Evolutionary conservation across 2,113 vertebrate species (phyloP), one percentile per base, ranked within the genome.

Genomic region (Pleuronectes platessa): DNA sequence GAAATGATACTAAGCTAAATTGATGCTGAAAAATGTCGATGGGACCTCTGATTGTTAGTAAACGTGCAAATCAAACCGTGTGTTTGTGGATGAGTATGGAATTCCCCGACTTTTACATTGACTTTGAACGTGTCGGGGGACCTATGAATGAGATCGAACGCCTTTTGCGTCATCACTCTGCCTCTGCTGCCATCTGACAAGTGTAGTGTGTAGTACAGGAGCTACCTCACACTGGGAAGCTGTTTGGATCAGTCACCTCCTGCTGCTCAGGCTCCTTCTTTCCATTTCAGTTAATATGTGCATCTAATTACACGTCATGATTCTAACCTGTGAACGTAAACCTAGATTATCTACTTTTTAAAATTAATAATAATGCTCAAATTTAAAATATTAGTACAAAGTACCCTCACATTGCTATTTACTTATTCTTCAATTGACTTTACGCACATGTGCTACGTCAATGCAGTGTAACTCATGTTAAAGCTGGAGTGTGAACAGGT

Each of bases 81-180:
- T 65, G 26, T 20, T 49, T 75, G 61, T 12, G 1, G 6, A 15
- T 17, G 62, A 67, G 7, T 37, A 0, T 55, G 45, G 45, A 76
- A 55, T 73, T 71, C 53, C 79, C 31, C 56, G 42, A 17, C 35
- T 85, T 65, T 11, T 58, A 64, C 49, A 35, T 18, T 61, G 74
- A 31, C 3, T 51, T 26, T 86, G 82, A 87, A 83, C 11, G 11
- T 56, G 59, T 76, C 66, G 51, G 26, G 51, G 71, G 66, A 56
- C 78, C 71, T 72, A 11, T 86, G 83, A 68, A 69, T 61, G 72
- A 70, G 76, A 86, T 84, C 45, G 70, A 23, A 75, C 7, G 60
- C 45, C 26, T 53, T 53, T 71, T 78, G 56, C 68, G 61, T 90
- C 86, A 90, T 81, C 73, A 18, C 40, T 0, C 4, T 42, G 31